These are phyloP conservation scores for Whitmania pigra DNA, from an alignment of 1,140 invertebrate species.

Conservation along the genomic window DNA sequence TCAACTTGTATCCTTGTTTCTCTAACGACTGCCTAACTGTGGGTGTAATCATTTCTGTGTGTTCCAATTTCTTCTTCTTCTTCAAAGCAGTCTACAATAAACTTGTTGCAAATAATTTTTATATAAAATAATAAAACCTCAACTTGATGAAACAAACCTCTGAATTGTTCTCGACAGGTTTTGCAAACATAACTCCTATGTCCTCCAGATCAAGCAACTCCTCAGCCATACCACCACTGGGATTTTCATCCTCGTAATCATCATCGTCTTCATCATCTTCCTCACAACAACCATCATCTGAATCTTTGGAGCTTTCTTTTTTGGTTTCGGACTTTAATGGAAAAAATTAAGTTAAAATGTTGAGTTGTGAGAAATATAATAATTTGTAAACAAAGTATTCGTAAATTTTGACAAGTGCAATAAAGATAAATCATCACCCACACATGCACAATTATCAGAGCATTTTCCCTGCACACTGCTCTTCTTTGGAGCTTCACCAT, in stretches of 20 bases:
- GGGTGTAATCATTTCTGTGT: slow-evolving; percentile 52
- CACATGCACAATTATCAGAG: too few species aligned
- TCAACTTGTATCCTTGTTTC: slow-evolving; percentile 54
- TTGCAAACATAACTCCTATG: slow-evolving; percentile 43
- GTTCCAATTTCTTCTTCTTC: slow-evolving; percentile 19
- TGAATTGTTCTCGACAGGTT: slow-evolving; percentile 14
- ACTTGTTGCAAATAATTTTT: not conserved
- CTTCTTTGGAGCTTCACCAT: too few species aligned
- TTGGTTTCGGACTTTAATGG: not conserved
- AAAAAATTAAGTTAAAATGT: not conserved
- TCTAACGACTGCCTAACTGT: slow-evolving; percentile 46
- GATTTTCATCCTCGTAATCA: not conserved
- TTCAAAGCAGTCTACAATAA: not conserved
- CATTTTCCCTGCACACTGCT: too few species aligned
- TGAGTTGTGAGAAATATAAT: not conserved
- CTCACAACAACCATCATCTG: not conserved
- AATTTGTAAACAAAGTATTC: not conserved
- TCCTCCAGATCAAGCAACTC: slow-evolving; percentile 50
- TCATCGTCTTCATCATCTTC: slow-evolving; percentile 9
- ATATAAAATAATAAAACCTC: not conserved
- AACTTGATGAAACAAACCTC: slow-evolving; percentile 16
- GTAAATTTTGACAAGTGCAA: not conserved
- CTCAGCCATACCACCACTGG: slow-evolving; percentile 5
- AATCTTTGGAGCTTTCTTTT: not conserved
- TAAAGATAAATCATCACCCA: not conserved